Conservation (phyloP, 2,888 invertebrate species). For the Macropis europaea region DNA sequence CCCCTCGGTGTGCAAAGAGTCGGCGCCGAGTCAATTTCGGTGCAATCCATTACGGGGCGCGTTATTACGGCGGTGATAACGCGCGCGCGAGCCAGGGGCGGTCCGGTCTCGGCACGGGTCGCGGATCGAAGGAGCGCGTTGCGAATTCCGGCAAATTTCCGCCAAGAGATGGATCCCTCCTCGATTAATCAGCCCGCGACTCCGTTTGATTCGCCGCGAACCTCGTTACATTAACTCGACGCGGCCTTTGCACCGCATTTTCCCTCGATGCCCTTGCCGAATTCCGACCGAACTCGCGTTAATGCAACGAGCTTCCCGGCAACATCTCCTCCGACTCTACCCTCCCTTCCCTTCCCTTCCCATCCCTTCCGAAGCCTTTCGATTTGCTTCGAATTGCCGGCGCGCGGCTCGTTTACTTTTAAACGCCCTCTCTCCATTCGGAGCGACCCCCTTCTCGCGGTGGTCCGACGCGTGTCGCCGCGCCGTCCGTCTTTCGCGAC, state of each 20-base stretch:
- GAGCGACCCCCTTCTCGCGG: too few relatives aligned
- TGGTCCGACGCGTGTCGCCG: too few relatives aligned
- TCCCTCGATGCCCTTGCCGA: background rate
- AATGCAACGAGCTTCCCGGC: constrained; percentile 11
- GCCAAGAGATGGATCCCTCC: background rate
- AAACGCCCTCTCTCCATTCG: too few relatives aligned
- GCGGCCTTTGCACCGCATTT: background rate
- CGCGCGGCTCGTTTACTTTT: too few relatives aligned
- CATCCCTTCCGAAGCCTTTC: too few relatives aligned
- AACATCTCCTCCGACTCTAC: constrained; percentile 14
- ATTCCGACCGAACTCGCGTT: constrained; percentile 1
- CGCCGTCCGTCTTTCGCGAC: too few relatives aligned
- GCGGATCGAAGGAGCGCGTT: background rate
- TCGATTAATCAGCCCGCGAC: background rate
- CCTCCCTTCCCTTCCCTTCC: too few relatives aligned
- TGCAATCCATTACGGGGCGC: constrained; percentile 28
- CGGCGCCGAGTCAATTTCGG: constrained; percentile 12
- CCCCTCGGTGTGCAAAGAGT: constrained; percentile 2
- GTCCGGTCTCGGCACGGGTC: too few relatives aligned
- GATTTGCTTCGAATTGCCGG: too few relatives aligned
- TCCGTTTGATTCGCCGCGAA: background rate
- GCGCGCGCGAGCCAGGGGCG: too few relatives aligned
- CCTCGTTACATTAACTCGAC: background rate
- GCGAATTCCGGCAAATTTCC: background rate
- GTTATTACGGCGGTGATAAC: constrained; percentile 19